A percentile compares a stretch with the other conserved stretches of the same genome.
Conservation (phyloP, 2,797 vertebrate species). For the Clarias pachynema region DNA sequence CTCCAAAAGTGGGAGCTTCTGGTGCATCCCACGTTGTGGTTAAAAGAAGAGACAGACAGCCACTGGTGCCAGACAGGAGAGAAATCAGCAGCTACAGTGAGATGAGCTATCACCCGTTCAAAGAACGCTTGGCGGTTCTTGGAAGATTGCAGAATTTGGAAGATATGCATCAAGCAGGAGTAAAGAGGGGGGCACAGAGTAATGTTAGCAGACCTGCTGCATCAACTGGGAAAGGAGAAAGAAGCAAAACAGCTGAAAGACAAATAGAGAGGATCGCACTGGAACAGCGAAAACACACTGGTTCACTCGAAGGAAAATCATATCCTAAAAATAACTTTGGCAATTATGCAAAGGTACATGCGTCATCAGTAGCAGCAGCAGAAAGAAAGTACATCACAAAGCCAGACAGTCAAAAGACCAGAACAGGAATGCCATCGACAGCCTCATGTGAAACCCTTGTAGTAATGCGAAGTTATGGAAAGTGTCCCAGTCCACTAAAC, state of each 20-base stretch:
- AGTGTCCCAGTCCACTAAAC: conserved; percentile 72
- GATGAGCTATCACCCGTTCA: conserved; percentile 78
- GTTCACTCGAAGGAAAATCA: conserved; percentile 74
- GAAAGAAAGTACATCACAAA: conserved; percentile 65
- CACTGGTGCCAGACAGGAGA: conserved; percentile 65
- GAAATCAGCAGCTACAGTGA: conserved; percentile 65
- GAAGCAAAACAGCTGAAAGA: conserved; percentile 69
- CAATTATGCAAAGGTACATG: conserved; percentile 74
- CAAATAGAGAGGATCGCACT: conserved; percentile 65
- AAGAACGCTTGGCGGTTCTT: conserved; percentile 85
- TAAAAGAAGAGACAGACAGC: conserved; percentile 57
- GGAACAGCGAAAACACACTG: conserved; percentile 72
- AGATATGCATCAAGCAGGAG: conserved; percentile 53
- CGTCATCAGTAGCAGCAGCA: conserved; percentile 46
- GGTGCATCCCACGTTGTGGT: conserved; percentile 53
- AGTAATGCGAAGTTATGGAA: conserved; percentile 79
- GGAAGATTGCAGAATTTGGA: conserved; percentile 83
- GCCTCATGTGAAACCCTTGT: conserved; percentile 71
- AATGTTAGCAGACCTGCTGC: conserved; percentile 27
- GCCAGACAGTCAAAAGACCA: conserved; percentile 78
- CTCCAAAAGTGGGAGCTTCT: conserved; percentile 56
- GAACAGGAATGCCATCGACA: conserved; percentile 68
- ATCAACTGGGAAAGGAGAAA: conserved; percentile 57
- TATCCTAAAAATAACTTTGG: conserved; percentile 66
- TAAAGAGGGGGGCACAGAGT: conserved; percentile 53